phyloP scores from a whole-genome alignment of 2,888 invertebrate genomes.

The Zele albiditarsus region DNA sequence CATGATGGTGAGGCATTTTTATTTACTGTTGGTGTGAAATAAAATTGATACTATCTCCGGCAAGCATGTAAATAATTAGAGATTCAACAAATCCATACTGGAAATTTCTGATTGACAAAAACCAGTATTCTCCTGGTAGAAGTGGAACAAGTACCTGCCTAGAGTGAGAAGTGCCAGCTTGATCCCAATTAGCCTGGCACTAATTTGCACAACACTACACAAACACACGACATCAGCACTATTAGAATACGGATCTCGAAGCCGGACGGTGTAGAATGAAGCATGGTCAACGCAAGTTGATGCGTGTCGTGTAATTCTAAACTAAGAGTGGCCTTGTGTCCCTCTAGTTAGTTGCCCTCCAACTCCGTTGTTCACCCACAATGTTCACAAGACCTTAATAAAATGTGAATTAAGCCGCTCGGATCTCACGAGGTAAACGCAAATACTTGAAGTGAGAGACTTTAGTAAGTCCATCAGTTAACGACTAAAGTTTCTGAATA shows the following conservation, averaged over 20 bases:
- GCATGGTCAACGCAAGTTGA: neutral
- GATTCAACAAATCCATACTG: neutral
- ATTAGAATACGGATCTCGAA: neutral
- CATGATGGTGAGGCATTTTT: constrained; percentile 75
- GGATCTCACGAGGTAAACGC: neutral
- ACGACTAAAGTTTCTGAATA: neutral
- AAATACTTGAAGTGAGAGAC: neutral
- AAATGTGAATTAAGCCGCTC: constrained; percentile 32
- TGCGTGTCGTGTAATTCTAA: constrained; percentile 25
- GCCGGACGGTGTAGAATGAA: neutral
- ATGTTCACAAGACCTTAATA: constrained; percentile 22
- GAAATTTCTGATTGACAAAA: neutral
- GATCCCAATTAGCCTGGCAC: neutral
- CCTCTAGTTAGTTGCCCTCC: constrained; percentile 16
- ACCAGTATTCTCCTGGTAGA: neutral
- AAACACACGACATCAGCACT: constrained; percentile 3
- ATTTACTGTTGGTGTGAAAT: constrained; percentile 77
- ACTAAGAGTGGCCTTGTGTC: constrained; percentile 12
- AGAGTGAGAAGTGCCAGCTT: neutral
- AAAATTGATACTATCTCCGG: too few relatives aligned
- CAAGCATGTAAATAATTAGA: too few relatives aligned
- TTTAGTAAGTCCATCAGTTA: constrained; percentile 14
- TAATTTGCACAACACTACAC: neutral
- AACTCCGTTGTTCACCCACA: constrained; percentile 16
- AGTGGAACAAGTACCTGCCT: neutral